These are phyloP conservation scores for Colius striatus DNA, from an alignment of 2,113 vertebrate species.

Conservation along the genomic window DNA sequence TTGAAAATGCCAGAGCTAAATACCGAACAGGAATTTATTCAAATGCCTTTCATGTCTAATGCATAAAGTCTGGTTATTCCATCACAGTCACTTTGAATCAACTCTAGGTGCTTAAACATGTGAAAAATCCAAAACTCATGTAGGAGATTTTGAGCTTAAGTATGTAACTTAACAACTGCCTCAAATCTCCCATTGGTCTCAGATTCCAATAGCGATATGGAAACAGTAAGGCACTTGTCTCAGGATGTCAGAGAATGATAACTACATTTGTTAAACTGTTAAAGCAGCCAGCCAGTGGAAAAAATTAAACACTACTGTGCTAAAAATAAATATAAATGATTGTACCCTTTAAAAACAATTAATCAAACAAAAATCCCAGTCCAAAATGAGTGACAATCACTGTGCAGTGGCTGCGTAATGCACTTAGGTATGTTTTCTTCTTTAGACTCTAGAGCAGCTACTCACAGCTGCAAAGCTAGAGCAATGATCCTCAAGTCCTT, in stretches of 20 bases:
- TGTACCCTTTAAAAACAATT: background rate
- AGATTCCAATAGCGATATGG: conserved; percentile 80
- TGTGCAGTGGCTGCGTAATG: background rate
- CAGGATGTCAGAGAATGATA: conserved; percentile 80
- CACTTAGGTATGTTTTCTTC: background rate
- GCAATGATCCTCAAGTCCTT: background rate
- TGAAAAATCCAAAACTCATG: conserved; percentile 23
- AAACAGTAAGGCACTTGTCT: conserved; percentile 82
- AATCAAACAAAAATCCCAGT: background rate
- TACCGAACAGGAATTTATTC: conserved; percentile 51
- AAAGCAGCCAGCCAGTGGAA: background rate
- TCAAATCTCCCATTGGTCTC: conserved; percentile 77
- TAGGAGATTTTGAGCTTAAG: conserved; percentile 32
- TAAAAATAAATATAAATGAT: conserved; percentile 2
- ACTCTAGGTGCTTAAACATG: conserved; percentile 15
- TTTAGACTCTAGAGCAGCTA: background rate
- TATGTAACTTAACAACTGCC: conserved; percentile 19
- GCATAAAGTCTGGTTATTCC: conserved; percentile 57
- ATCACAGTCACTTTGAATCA: conserved; percentile 58
- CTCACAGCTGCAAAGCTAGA: background rate
- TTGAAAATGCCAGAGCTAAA: conserved; percentile 58
- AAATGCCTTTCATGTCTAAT: conserved; percentile 67
- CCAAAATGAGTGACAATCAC: background rate
- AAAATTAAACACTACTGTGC: background rate
- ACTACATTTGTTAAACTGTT: conserved; percentile 77